Conservation (phyloP, 2,113 vertebrate species). For the Epinephelus cyanopodus region DNA sequence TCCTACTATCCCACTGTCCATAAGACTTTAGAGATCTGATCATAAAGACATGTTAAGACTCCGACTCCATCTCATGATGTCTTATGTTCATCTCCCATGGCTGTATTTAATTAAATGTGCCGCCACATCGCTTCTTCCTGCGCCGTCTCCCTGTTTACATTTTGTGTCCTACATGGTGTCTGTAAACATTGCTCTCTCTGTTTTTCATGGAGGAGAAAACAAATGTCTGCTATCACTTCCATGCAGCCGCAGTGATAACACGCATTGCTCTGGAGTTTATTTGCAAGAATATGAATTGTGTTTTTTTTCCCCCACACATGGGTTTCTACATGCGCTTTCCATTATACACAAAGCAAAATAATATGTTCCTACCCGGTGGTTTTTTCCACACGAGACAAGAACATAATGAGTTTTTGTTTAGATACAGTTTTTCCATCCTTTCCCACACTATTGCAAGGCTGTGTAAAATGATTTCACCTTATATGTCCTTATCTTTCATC, state of each 20-base stretch:
- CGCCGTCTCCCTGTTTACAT: slow-evolving; percentile 26
- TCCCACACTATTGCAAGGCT: background rate
- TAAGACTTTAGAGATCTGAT: slow-evolving; percentile 10
- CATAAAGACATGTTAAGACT: slow-evolving; percentile 15
- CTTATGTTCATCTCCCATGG: slow-evolving; percentile 18
- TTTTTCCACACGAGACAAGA: slow-evolving; percentile 44
- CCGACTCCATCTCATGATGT: background rate
- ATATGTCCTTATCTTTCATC: background rate
- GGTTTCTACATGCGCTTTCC: slow-evolving; percentile 37
- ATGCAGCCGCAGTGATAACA: slow-evolving; percentile 50
- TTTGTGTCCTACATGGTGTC: slow-evolving; percentile 23
- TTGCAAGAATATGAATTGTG: slow-evolving; percentile 46
- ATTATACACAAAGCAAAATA: slow-evolving; percentile 51
- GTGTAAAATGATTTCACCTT: background rate
- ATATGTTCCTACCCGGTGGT: slow-evolving; percentile 18
- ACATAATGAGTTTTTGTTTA: slow-evolving; percentile 58
- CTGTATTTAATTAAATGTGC: slow-evolving; percentile 52
- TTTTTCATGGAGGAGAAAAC: slow-evolving; percentile 35
- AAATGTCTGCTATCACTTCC: slow-evolving; percentile 51
- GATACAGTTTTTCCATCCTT: slow-evolving; percentile 19
- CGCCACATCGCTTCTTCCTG: slow-evolving; percentile 12
- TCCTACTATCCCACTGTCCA: background rate
- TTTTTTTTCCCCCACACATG: background rate
- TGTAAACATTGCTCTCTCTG: slow-evolving; percentile 23
- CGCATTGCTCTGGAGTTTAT: slow-evolving; percentile 39